Evolutionary conservation across 2,113 vertebrate genomes (phyloP), one percentile per base, ranked within the genome.

Genomic region (Gopherus evgoodei): DNA sequence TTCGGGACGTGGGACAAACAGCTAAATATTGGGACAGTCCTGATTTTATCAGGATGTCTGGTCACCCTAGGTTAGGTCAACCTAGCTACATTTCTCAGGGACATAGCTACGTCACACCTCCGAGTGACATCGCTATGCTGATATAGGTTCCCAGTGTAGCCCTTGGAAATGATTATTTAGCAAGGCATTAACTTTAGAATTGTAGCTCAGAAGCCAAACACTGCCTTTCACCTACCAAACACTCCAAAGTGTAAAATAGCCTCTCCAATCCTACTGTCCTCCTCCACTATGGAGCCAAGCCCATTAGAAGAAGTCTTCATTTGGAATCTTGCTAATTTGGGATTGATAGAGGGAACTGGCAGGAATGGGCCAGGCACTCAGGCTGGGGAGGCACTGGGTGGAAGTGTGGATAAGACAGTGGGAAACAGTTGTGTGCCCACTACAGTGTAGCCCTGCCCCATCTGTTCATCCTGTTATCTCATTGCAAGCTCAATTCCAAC

Each of bases 121-220:
- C 7, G 29, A 62, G 29, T 29, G 27, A 62, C 13, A 62, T 27
- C 35, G 11, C 13, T 62, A 35, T 62, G 59, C 59, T 62, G 59
- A 17, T 35, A 16, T 16, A 62, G 14, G 13, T 62, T 62, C 29
- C 59, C 29, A 35, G 29, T 35, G 29, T 35, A 16, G 29, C 49
- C 76, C 38, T 80, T 12, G 79, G 86, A 69, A 84, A 92, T 69
- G 79, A 84, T 92, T 83, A 92, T 54, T 92, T 88, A 88, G 86
- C 86, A 92, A 86, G 72, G 91, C 31, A 92, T 81, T 92, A 84
- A 88, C 49, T 88, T 21, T 65, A 75, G 78, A 84, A 69, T 79
- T 54, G 44, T 54, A 56, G 17, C 79, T 84, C 81, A 31, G 83
- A 87, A 91, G 35, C 90, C 47, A 78, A 85, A 83, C 50, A 56